These are phyloP conservation scores for Luperina testacea DNA, from an alignment of 2,888 invertebrate genomes.

Conservation along the genomic window DNA sequence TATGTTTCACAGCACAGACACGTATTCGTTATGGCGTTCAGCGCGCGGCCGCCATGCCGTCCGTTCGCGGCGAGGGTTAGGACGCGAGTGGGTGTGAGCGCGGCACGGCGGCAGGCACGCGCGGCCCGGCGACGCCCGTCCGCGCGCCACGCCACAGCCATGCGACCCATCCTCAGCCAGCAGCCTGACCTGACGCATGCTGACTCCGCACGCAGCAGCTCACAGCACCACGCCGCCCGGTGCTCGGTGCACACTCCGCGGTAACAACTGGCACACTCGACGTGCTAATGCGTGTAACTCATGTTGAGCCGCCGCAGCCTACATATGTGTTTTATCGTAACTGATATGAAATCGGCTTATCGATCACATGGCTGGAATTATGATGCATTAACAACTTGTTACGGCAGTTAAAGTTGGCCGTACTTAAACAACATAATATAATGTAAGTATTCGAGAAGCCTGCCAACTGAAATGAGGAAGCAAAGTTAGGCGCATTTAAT, in stretches of 20 bases:
- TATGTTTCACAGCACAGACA: constrained; percentile 78
- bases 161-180: constrained; percentile 33
- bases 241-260: neutral
- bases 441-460: neutral
- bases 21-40: constrained; percentile 69
- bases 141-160: constrained; percentile 54
- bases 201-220: constrained; percentile 32
- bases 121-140: constrained; percentile 54
- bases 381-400: constrained; percentile 58
- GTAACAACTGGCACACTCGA: neutral
- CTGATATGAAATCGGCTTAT: constrained; percentile 58
- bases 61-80: constrained; percentile 79
- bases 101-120: constrained; percentile 49
- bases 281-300: constrained; percentile 26
- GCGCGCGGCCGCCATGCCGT: constrained; percentile 80
- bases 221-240: neutral
- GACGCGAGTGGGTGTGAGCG: constrained; percentile 80
- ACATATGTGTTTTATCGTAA: constrained; percentile 43
- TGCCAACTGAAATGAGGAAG: constrained; percentile 29
- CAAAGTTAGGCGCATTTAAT: constrained; percentile 16
- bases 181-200: constrained; percentile 31
- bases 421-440: constrained; percentile 16
- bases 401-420: constrained; percentile 33
- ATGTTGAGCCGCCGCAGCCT: constrained; percentile 13
- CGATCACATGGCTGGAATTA: constrained; percentile 47